Base-by-base conservation (phyloP, 2,113 vertebrate genomes). In the Prietella phreatophila region DNA sequence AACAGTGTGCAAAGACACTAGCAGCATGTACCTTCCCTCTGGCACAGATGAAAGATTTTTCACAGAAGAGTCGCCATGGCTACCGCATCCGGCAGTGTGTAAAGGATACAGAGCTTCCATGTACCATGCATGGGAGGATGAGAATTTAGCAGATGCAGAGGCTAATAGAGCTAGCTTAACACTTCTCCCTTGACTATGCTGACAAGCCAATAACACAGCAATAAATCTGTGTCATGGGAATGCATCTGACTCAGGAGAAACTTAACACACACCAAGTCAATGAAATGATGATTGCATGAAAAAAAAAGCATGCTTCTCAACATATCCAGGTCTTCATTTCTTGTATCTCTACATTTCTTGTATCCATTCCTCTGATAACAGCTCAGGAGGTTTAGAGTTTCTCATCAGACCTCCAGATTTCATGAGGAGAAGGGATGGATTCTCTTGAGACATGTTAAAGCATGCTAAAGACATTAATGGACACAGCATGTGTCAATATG, bases 51-150 rank as follows among this genome's bases (percentile, higher is more conserved):
- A 87, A 85, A 30, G 53, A n/a, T 36, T 91, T 58, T 81, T 82
- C 86, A 87, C 90, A 92, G 91, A 91, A 89, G 83, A 79, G 94
- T 96, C 93, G 92, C 93, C 93, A 95, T 85, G 93, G 93, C 93
- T 94, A 96, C 94, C 86, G 92, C 61, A 91, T 87, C 73, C 39
- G 53, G 85, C 58, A 82, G 58, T 87, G 85, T 42, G 33, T 36
- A 78, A 17, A 88, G 65, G 67, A 87, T 67, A 82, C 82, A 3
- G 84, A 33, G 86, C 55, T 86, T 83, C 55, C 78, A 14, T 69
- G 78, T 67, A 76, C n/a, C 0, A 30, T 61, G 81, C 63, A 33
- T 17, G 69, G 65, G 17, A 71, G 8, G 17, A 33, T 86, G 33
- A 88, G 61, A 86, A 82, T 83, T 67, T 61, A 58, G 71, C 58